phyloP scores from a whole-genome alignment of 2,797 vertebrate species.

The Enteromius thamalakanensis region DNA sequence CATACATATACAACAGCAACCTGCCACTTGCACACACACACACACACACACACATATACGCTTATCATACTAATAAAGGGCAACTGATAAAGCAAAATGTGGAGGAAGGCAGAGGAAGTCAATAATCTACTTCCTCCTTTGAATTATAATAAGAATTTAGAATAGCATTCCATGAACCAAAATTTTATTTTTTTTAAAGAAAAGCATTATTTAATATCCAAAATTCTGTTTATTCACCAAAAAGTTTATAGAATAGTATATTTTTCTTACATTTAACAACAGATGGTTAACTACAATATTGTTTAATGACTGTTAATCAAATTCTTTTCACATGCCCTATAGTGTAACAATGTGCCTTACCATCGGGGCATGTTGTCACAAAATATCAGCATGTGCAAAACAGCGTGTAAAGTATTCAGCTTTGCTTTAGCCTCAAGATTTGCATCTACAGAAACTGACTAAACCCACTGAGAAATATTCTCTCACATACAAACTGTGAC shows the following conservation, averaged over 20 bases:
- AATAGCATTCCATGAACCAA: background rate
- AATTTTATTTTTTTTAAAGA: too few relatives aligned
- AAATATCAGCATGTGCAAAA: background rate
- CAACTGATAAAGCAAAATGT: conserved; percentile 25
- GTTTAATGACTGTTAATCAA: background rate
- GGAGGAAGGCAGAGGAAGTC: conserved; percentile 26
- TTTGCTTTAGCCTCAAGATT: background rate
- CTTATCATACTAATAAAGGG: conserved; percentile 35
- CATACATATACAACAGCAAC: conserved; percentile 30
- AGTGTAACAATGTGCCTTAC: background rate
- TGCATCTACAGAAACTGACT: background rate
- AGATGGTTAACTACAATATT: background rate
- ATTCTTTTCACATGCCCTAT: background rate
- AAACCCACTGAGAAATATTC: background rate
- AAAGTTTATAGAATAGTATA: background rate
- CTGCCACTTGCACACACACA: conserved; percentile 1
- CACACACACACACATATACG: background rate
- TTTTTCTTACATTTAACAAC: background rate
- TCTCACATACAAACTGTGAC: background rate
- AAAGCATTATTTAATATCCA: background rate
- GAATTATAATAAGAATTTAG: background rate
- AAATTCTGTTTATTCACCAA: background rate
- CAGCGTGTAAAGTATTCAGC: background rate
- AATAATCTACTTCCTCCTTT: conserved; percentile 2
- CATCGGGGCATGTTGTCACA: background rate